Evolutionary conservation across 2,113 vertebrate genomes (phyloP), one percentile per base, ranked within the genome.

Genomic region (Cavia porcellus): DNA sequence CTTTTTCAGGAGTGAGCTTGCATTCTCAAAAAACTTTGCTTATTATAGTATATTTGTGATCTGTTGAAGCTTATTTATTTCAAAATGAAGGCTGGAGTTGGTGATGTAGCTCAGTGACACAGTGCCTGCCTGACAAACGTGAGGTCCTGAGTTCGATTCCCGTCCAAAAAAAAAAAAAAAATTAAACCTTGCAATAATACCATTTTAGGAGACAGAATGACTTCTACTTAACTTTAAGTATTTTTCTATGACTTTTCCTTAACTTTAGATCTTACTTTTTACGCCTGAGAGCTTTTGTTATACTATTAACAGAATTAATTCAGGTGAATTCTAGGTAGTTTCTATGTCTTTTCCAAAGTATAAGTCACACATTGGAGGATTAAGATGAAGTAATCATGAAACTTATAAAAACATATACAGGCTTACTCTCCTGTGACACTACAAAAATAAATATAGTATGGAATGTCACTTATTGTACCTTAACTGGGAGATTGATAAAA

Each of bases 31-130:
- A 93, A 95, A 11, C 79, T 83, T 57, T 5, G 35, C 30, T 70
- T 47, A 59, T 72, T 74, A 38, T 61, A 89, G 22, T 0, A 5
- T 89, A 2, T 81, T 14, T 35, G 7, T 77, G 52, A 77, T 84
- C 1, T 25, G 85, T 6, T 35, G 13, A 28, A 62, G 0, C 95
- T 79, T 81, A 85, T 90, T 92, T 96, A 83, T 89, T 92, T 96
- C 10, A 74, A 32, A 86, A 38, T 81, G 20, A 81, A 72, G 2
- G 7, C 14, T 68, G 82, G 55, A 12, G 55, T 12, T 55, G 13
- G 55, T 55, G 14, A 14, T 15, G 17, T 15, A 55, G 14, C 13
- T 55, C 52, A 55, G 14, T 14, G 17, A 15, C 55, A 55, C 13
- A 55, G 14, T 15, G 12, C 14, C 55, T 15, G 55, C 55, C 55